Base-by-base conservation (phyloP, 2,113 vertebrate genomes). In the Bufo bufo region DNA sequence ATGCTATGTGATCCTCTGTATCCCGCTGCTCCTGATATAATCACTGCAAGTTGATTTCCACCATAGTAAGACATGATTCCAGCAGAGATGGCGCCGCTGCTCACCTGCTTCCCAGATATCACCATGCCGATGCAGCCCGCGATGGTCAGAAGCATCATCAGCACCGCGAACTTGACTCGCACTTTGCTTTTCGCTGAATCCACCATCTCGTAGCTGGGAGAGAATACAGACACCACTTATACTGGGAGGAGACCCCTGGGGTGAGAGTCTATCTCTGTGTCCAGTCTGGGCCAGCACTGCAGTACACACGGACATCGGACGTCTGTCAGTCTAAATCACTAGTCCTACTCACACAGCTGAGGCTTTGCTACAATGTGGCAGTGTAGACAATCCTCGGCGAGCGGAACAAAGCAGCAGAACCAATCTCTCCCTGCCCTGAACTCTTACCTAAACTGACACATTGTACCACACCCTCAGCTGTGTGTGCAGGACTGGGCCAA, bases 131-230 rank as follows among this genome's bases (percentile, higher is more conserved):
- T 0, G 85, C 97, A 99, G 56, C 95, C 96, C 0, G 61, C 0
- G n/a, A 99, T 56, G 0, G 97, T 97, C 89, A 93, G 1, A 1
- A 47, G 93, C 0, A 98, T 97, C 97, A 99, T 99, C 1, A 93
- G 0, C 0, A 97, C 97, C 92, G 97, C 96, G 79, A 90, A 81
- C 93, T 95, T 98, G 89, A 99, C 95, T 75, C 96, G 92, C 23
- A 97, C 4, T 71, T 88, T 96, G 92, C 95, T 98, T 91, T 96
- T 96, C 1, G 98, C 96, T 65, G 93, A 93, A 77, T 97, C 94
- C 6, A 99, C 91, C 92, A 93, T 95, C 71, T 98, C 96, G 89
- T 93, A 94, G 90, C 98, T 99, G 89, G 14, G 79, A 89, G 20
- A 91, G 63, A 79, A 13, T 87, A 14, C 4, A 61, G 54, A 81